Evolutionary conservation across 37 sponge, comb jelly and placozoan species (phyloP).

Genomic region (Agelas oroides): DNA sequence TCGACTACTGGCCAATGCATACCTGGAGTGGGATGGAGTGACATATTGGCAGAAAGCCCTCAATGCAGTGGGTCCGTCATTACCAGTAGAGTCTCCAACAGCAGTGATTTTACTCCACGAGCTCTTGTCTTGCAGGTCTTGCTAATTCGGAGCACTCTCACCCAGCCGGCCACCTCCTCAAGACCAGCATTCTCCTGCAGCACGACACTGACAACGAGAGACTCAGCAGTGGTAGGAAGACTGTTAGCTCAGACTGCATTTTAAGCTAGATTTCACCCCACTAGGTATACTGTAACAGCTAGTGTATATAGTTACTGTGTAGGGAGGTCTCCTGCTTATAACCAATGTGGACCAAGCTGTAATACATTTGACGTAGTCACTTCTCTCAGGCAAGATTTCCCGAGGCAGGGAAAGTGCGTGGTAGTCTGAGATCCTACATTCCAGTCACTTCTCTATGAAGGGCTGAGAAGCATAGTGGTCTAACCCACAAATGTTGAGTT

Average conservation of each 20-base stretch:
- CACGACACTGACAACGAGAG: constrained; percentile 44
- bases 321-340: too few species aligned
- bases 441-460: too few species aligned
- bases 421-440: too few species aligned
- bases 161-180: constrained; percentile 83
- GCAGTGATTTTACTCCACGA: too few species aligned
- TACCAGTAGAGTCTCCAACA: not conserved
- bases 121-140: constrained; percentile 57
- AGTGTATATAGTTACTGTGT: not conserved
- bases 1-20: constrained; percentile 88
- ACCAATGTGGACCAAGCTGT: too few species aligned
- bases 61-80: constrained; percentile 83
- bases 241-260: not conserved
- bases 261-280: not conserved
- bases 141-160: constrained; percentile 89
- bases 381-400: too few species aligned
- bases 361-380: too few species aligned
- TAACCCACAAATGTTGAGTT: too few species aligned
- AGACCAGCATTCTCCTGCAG: constrained; percentile 72
- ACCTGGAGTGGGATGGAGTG: constrained; percentile 77
- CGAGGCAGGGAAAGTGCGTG: too few species aligned
- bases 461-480: too few species aligned
- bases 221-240: constrained; percentile 1
- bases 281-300: not conserved
- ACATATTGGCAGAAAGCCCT: constrained; percentile 90